phyloP scores from a whole-genome alignment of 2,113 vertebrate species.

The Alligator sinensis region DNA sequence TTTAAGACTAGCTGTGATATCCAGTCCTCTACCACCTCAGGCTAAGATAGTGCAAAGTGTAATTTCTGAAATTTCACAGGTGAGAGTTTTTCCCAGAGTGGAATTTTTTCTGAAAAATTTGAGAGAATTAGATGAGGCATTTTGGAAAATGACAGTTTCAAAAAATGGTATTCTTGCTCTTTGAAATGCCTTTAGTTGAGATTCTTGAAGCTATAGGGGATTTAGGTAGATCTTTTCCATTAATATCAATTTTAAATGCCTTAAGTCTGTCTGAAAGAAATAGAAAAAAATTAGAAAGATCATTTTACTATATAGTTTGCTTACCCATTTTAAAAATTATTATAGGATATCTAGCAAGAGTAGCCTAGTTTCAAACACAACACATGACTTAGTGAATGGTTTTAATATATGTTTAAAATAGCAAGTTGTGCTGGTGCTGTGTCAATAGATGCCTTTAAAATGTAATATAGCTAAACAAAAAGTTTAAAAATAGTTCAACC shows the following conservation, averaged over 20 bases:
- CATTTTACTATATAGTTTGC: neutral
- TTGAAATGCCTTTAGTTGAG: neutral
- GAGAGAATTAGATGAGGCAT: neutral
- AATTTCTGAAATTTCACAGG: neutral
- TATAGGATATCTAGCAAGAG: neutral
- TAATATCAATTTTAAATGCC: neutral
- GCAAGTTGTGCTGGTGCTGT: neutral
- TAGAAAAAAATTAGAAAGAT: neutral
- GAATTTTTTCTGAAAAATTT: neutral
- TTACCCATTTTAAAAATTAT: neutral
- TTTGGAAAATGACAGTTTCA: neutral
- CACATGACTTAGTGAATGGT: fast-evolving
- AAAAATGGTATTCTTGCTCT: neutral
- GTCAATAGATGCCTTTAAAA: too few species aligned
- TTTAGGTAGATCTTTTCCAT: neutral
- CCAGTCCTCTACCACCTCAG: too few species aligned
- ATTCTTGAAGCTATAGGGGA: neutral
- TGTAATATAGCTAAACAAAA: too few species aligned
- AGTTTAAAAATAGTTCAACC: too few species aligned
- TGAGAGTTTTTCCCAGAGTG: neutral
- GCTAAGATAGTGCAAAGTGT: neutral
- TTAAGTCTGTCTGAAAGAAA: neutral
- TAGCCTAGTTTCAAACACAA: neutral
- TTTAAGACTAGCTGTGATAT: too few species aligned
- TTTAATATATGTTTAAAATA: neutral